Percentiles rank a stretch among this genome's conserved stretches.
Conservation (phyloP, 1,140 invertebrate species). For the Frieseomelitta varia region DNA sequence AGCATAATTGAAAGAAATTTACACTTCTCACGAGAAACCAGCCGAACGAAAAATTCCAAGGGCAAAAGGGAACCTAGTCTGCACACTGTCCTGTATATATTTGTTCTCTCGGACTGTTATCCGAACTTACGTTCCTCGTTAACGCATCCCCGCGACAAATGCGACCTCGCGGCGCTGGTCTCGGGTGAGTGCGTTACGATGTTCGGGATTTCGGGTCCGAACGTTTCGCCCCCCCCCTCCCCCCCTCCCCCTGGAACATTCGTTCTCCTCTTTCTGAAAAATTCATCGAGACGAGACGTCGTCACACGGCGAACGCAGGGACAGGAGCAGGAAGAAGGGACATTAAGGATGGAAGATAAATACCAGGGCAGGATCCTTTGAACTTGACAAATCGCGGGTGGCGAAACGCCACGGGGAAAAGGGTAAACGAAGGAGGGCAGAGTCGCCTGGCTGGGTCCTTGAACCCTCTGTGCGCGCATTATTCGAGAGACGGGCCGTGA, state of each 20-base stretch:
- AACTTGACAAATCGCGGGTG: conserved; percentile 58
- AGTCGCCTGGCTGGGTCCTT: conserved; percentile 25
- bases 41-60: no score
- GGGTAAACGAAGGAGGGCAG: conserved; percentile 24
- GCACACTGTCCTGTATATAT: no score
- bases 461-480: conserved; percentile 45
- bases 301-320: not conserved
- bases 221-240: not conserved
- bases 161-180: not conserved
- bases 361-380: conserved; percentile 46
- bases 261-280: conserved; percentile 48
- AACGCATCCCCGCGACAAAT: not conserved
- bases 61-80: no score
- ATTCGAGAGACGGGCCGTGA: conserved; percentile 36
- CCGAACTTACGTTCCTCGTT: conserved; percentile 3
- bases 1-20: no score
- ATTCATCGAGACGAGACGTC: conserved; percentile 53
- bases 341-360: conserved; percentile 63
- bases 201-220: not conserved
- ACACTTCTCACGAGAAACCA: no score
- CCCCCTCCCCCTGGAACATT: not conserved
- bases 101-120: not conserved
- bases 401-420: conserved; percentile 37
- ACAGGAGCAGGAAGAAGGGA: conserved; percentile 11
- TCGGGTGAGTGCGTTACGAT: not conserved